Evolutionary conservation across 2,888 invertebrate genomes (phyloP).

Genomic region (Metacarcinus magister): DNA sequence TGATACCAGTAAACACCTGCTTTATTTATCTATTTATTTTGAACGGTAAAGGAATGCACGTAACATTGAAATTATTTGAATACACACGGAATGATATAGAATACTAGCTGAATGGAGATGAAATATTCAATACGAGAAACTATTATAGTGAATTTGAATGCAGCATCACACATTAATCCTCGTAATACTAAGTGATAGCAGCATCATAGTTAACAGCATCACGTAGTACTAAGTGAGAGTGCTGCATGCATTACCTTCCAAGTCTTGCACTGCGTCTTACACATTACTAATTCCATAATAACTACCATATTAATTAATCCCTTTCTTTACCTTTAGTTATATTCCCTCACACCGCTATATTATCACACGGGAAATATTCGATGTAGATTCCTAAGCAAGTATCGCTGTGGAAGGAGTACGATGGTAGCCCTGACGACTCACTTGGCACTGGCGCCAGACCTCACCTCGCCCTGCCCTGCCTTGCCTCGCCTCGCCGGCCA

Average conservation of each 20-base stretch:
- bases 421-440: not conserved
- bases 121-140: not conserved
- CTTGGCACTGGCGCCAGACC: constrained; percentile 2
- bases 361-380: not conserved
- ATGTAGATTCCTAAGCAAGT: not conserved
- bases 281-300: too few relatives aligned
- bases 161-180: too few relatives aligned
- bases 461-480: not conserved
- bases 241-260: too few relatives aligned
- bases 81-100: too few relatives aligned
- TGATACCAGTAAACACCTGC: not conserved
- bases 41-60: not conserved
- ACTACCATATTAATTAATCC: not conserved
- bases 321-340: not conserved
- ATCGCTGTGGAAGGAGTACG: not conserved
- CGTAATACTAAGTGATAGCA: too few relatives aligned
- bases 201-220: too few relatives aligned
- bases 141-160: too few relatives aligned
- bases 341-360: not conserved
- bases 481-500: not conserved
- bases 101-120: not conserved
- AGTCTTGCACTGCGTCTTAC: too few relatives aligned
- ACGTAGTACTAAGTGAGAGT: too few relatives aligned
- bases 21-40: not conserved
- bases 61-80: not conserved